Evolutionary conservation across 2,797 vertebrate species (phyloP).

Genomic region (Trichosurus vulpecula): DNA sequence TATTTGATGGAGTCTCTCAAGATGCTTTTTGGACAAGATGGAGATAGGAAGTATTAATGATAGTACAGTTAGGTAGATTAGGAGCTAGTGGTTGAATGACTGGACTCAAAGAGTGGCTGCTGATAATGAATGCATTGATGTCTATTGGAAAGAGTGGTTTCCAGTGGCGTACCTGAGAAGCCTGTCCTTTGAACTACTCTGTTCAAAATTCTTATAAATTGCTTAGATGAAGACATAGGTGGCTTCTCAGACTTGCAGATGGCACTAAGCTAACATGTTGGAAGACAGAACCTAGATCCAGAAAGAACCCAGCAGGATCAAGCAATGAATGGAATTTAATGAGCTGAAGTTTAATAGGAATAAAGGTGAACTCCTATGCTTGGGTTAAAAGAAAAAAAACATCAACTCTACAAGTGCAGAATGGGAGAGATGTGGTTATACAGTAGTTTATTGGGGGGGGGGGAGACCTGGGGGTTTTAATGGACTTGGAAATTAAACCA

Average conservation of each 20-base stretch:
- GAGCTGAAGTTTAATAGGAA: neutral
- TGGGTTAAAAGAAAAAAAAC: neutral
- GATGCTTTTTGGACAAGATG: neutral
- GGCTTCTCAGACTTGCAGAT: neutral
- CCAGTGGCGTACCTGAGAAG: neutral
- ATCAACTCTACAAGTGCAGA: neutral
- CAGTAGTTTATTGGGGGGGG: neutral
- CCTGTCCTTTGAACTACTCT: neutral
- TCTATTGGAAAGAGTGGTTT: neutral
- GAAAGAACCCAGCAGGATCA: neutral
- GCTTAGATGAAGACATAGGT: neutral
- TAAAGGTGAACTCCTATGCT: neutral
- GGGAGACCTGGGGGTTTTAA: neutral
- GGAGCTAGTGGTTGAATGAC: neutral
- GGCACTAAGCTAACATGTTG: neutral
- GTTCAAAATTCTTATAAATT: neutral
- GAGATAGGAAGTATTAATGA: neutral
- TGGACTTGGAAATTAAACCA: neutral
- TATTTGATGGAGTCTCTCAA: neutral
- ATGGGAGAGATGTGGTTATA: neutral
- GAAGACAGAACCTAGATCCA: neutral
- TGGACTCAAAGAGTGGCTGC: neutral
- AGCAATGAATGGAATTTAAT: neutral
- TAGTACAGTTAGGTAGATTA: neutral
- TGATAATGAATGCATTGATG: neutral